Evolutionary conservation across 2,797 vertebrate genomes (phyloP).

Genomic region (Bovichtus variegatus): DNA sequence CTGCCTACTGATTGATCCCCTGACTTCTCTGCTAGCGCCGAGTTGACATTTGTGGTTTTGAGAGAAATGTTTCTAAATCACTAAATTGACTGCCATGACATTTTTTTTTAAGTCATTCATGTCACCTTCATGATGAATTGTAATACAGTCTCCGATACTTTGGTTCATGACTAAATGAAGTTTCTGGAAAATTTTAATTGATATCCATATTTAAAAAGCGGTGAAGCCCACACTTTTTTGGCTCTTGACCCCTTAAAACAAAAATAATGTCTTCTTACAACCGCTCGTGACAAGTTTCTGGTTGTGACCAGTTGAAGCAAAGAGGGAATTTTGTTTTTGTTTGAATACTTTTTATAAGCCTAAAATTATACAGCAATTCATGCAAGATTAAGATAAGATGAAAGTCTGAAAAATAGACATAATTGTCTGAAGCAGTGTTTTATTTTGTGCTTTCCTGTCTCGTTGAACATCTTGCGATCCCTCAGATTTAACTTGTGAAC

Average conservation of each 20-base stretch:
- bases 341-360: not conserved
- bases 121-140: too few species aligned
- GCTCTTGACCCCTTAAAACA: not conserved
- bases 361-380: not conserved
- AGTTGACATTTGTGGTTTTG: not conserved
- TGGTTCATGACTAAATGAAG: too few species aligned
- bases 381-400: too few species aligned
- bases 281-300: not conserved
- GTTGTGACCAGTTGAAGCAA: not conserved
- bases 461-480: too few species aligned
- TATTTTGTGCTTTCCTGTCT: too few species aligned
- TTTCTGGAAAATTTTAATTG: too few species aligned
- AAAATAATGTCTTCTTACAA: not conserved
- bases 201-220: too few species aligned
- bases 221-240: not conserved
- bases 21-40: not conserved
- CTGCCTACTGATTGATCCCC: not conserved
- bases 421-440: too few species aligned
- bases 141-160: too few species aligned
- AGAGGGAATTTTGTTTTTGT: too few species aligned
- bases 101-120: not conserved
- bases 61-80: not conserved
- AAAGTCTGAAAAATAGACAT: too few species aligned
- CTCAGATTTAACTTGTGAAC: too few species aligned
- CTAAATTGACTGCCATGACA: not conserved